Conservation (phyloP, 2,888 invertebrate genomes). For the Alviniconcha strummeri region DNA sequence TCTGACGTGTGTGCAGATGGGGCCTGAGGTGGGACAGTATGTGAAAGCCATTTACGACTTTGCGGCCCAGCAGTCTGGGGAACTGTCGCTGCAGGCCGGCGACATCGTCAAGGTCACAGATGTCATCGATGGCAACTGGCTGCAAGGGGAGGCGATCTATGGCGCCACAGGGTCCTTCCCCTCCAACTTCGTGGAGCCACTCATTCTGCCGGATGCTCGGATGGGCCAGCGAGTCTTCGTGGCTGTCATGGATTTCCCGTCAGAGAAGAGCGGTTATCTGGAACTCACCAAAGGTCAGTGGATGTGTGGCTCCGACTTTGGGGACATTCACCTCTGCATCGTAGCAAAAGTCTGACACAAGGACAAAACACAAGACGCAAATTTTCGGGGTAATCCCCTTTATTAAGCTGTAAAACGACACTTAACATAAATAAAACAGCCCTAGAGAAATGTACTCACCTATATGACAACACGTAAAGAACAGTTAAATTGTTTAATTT, state of each 20-base stretch:
- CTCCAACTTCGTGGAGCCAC: slow-evolving; percentile 61
- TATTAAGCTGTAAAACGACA: no score
- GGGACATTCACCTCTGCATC: not conserved
- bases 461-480: no score
- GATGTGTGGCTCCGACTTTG: not conserved
- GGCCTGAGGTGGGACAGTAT: slow-evolving; percentile 57
- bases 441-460: no score
- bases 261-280: slow-evolving; percentile 65
- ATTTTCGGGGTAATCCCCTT: no score
- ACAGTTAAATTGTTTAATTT: no score
- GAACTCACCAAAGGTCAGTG: slow-evolving; percentile 64
- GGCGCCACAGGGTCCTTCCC: slow-evolving; percentile 64
- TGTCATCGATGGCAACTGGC: slow-evolving; percentile 68
- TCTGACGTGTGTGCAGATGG: slow-evolving; percentile 53
- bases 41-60: slow-evolving; percentile 67
- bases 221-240: slow-evolving; percentile 64
- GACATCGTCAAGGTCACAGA: slow-evolving; percentile 64
- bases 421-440: no score
- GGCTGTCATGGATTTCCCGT: slow-evolving; percentile 62
- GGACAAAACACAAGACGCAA: no score
- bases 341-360: no score
- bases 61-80: slow-evolving; percentile 58
- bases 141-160: slow-evolving; percentile 52
- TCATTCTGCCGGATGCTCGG: slow-evolving; percentile 54
- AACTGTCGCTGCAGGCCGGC: slow-evolving; percentile 60